Percentiles rank a stretch among this genome's conserved stretches.
Evolutionary conservation across 2,888 invertebrate species (phyloP).

Genomic region (Drosophila suboccidentalis): DNA sequence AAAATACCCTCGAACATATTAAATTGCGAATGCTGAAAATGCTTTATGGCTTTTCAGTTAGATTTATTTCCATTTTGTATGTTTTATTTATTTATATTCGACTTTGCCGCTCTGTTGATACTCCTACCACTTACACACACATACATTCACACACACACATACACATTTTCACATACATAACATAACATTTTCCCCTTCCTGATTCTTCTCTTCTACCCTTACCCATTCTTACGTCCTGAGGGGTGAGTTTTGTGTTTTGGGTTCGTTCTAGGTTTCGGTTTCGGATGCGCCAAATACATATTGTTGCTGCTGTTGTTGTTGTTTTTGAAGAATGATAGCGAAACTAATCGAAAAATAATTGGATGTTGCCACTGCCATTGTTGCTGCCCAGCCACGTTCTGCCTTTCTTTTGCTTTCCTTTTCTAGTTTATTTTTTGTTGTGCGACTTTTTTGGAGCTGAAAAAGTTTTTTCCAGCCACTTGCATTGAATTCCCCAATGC

Average conservation of each 20-base stretch:
- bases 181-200: conserved; percentile 34
- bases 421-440: conserved; percentile 39
- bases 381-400: conserved; percentile 38
- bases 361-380: conserved; percentile 73
- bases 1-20: conserved; percentile 84
- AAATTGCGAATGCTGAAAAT: conserved; percentile 85
- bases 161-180: too few species aligned
- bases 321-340: conserved; percentile 84
- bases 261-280: conserved; percentile 66
- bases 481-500: conserved; percentile 82
- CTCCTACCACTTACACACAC: conserved; percentile 60
- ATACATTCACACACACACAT: conserved; percentile 24
- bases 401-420: conserved; percentile 53
- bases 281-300: conserved; percentile 72
- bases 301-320: conserved; percentile 48
- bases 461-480: conserved; percentile 68
- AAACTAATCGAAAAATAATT: conserved; percentile 85
- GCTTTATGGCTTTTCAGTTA: conserved; percentile 85
- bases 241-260: conserved; percentile 61
- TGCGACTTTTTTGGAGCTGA: conserved; percentile 41
- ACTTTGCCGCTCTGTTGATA: conserved; percentile 75
- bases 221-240: conserved; percentile 31
- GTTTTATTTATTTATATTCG: conserved; percentile 84
- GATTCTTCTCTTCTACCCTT: conserved; percentile 44
- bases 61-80: conserved; percentile 85